Conservation (phyloP, 2,888 invertebrate species). For the Megalurothrips usitatus region DNA sequence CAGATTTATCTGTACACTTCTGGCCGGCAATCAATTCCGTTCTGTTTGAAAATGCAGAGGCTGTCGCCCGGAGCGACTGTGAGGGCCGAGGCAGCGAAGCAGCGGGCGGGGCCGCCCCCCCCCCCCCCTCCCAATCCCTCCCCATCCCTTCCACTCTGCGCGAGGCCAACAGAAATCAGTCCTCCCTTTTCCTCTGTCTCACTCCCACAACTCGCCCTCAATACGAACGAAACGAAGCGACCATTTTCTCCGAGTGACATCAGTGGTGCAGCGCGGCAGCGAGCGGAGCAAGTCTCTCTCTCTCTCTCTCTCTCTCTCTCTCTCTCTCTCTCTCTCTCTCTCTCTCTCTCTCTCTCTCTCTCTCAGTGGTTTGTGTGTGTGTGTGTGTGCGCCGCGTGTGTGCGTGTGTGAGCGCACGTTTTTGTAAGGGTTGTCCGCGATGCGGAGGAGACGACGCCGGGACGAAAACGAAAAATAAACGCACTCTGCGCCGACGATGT, state of each 20-base stretch:
- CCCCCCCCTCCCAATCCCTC: neutral
- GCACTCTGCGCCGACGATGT: no score
- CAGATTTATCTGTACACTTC: conserved; percentile 2
- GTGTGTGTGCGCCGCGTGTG: no score
- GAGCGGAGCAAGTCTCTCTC: no score
- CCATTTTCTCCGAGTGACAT: neutral
- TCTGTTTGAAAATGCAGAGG: conserved; percentile 17
- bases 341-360: no score
- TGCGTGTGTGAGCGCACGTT: no score
- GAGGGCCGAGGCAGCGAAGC: neutral
- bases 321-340: no score
- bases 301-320: no score
- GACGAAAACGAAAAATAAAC: no score
- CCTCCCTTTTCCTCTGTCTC: neutral
- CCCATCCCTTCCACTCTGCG: neutral
- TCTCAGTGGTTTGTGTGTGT: no score
- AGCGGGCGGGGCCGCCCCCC: neutral
- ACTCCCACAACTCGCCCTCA: neutral
- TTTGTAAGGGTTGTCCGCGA: no score
- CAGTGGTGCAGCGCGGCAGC: neutral
- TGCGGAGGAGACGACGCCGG: no score
- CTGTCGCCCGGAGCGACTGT: neutral
- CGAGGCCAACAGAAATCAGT: no score
- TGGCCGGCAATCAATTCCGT: neutral
- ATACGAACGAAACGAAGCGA: neutral